These are phyloP conservation scores for Drosophila limbata DNA, from an alignment of 2,888 invertebrate species.

Conservation along the genomic window DNA sequence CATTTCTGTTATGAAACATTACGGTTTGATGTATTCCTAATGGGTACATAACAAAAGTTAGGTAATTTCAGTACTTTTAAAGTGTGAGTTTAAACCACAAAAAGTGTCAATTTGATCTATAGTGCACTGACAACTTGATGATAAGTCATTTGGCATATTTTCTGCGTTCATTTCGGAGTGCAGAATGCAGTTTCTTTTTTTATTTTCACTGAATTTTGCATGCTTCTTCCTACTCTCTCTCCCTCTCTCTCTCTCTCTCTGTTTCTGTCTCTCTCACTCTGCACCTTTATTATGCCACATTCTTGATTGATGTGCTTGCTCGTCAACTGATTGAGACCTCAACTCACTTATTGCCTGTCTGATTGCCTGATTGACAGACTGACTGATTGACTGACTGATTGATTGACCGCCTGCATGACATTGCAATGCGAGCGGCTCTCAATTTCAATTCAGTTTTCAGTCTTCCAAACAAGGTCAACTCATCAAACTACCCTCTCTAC, in stretches of 20 bases:
- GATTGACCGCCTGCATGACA: constrained; percentile 21
- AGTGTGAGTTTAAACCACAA: too few species aligned
- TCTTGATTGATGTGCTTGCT: constrained; percentile 33
- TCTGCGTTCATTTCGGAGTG: constrained; percentile 28
- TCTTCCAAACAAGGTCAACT: constrained; percentile 42
- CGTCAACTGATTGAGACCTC: constrained; percentile 30
- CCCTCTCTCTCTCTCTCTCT: neutral
- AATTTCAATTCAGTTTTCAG: constrained; percentile 31
- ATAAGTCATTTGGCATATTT: constrained; percentile 59
- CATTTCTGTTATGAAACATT: too few species aligned
- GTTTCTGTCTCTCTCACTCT: neutral
- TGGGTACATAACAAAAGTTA: too few species aligned
- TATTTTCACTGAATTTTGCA: neutral
- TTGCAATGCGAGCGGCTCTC: constrained; percentile 17
- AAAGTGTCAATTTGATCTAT: too few species aligned
- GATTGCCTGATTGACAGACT: constrained; percentile 8
- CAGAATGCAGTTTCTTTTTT: constrained; percentile 6
- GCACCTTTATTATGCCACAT: neutral
- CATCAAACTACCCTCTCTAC: constrained; percentile 15
- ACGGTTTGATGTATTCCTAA: too few species aligned
- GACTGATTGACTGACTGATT: constrained; percentile 24
- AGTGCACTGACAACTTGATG: constrained; percentile 41
- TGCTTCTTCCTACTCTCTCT: neutral
- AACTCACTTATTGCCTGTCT: constrained; percentile 3
- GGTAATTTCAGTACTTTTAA: too few species aligned